Evolutionary conservation across 2,888 invertebrate species (phyloP).

Genomic region (Hirtodrosophila alboralis): DNA sequence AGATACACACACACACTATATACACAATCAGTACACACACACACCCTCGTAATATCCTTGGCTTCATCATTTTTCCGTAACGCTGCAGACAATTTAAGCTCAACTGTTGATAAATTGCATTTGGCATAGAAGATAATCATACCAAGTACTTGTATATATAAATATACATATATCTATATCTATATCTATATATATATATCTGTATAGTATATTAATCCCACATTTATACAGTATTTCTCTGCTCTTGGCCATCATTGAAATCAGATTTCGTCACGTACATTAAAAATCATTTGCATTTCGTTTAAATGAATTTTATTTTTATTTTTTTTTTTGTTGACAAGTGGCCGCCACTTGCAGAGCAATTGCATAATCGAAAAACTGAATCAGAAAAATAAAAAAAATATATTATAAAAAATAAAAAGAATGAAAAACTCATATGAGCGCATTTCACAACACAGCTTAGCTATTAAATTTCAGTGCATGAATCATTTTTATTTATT

Average conservation of each 20-base stretch:
- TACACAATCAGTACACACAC: background rate
- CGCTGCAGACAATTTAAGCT: slow-evolving; percentile 74
- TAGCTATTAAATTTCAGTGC: slow-evolving; percentile 8
- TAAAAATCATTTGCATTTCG: slow-evolving; percentile 65
- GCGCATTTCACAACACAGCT: background rate
- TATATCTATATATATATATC: background rate
- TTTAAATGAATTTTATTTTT: slow-evolving; percentile 35
- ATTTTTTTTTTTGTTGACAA: too few species aligned
- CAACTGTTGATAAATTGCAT: slow-evolving; percentile 78
- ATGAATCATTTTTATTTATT: slow-evolving; percentile 16
- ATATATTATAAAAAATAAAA: slow-evolving; percentile 1
- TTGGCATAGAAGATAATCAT: slow-evolving; percentile 65
- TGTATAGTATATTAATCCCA: background rate
- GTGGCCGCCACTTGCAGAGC: slow-evolving; percentile 59
- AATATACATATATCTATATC: slow-evolving; percentile 6
- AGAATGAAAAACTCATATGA: slow-evolving; percentile 1
- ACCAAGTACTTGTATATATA: slow-evolving; percentile 22
- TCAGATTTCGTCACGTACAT: slow-evolving; percentile 77
- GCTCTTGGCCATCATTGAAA: slow-evolving; percentile 68
- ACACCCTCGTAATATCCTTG: slow-evolving; percentile 43
- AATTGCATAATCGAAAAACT: slow-evolving; percentile 44
- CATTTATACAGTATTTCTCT: slow-evolving; percentile 5
- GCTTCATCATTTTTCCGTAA: slow-evolving; percentile 59
- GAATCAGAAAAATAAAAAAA: slow-evolving; percentile 4
- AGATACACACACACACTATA: background rate